These are phyloP conservation scores for Microvelia longipes DNA, from an alignment of 1,140 invertebrate genomes.

Conservation along the genomic window DNA sequence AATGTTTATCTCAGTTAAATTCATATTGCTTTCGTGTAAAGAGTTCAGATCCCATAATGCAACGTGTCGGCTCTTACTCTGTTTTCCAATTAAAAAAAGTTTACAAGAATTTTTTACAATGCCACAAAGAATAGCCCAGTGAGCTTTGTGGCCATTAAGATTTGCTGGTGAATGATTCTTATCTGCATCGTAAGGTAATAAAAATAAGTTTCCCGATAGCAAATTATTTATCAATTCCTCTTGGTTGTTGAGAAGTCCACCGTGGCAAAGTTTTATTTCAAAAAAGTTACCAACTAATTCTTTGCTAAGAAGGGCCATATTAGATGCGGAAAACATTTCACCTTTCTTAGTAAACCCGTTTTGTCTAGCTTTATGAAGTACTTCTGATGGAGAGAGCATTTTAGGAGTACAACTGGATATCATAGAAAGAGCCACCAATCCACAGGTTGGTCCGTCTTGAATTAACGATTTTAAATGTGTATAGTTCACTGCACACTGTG, in stretches of 20 bases:
- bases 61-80: neutral
- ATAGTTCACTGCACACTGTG: neutral
- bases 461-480: neutral
- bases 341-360: neutral
- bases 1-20: neutral
- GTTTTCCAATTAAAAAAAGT: neutral
- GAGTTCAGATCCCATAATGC: neutral
- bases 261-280: neutral
- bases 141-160: neutral
- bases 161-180: neutral
- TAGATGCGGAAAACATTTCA: neutral
- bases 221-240: neutral
- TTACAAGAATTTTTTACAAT: neutral
- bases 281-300: neutral
- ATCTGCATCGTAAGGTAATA: neutral
- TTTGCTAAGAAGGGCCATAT: neutral
- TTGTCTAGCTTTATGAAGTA: neutral
- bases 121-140: neutral
- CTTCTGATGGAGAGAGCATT: neutral
- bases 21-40: neutral
- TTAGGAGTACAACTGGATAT: neutral
- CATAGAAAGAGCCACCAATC: neutral
- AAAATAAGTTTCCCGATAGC: neutral
- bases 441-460: neutral
- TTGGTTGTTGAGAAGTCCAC: neutral